Evolutionary conservation across 2,888 invertebrate species (phyloP), one percentile per base, ranked within the genome.

Genomic region (Agrotis ipsilon): DNA sequence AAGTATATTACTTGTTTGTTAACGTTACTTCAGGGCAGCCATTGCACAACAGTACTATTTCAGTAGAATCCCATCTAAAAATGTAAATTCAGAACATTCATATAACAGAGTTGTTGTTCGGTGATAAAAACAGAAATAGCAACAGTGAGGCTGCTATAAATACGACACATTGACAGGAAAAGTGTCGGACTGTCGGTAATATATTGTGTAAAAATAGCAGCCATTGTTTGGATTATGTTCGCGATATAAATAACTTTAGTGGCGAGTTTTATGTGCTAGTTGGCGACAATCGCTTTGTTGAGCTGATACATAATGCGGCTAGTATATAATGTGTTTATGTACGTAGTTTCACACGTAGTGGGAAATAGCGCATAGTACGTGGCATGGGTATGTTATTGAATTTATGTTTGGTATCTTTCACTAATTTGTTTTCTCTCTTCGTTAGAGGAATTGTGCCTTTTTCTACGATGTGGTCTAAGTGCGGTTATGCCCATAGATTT

Each of bases 191-290:
- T 71, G 63, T 61, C 54, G 66, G 54, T 55, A 66, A 71, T 71
- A 66, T 55, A 58, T 59, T 57, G 58, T 51, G 68, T 74, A 74
- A 73, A 83, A 79, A 84, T 83, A 84, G 78, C 76, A 7, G 57
- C 69, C 61, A 77, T 83, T 84, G 83, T 84, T 79, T 70, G 68
- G 77, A 75, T 83, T 76, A 83, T 83, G 74, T 78, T 62, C 63
- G 65, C 65, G 79, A 59, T 81, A 84, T 75, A 78, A 81, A 84
- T 82, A 84, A 68, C 43, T 78, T 80, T 73, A 81, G 72, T 70
- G 66, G 70, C 62, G 62, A 67, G 62, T 68, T 72, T 75, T 72
- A 80, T 68, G 83, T 68, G 70, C 68, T 58, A 69, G 71, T 75
- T 75, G 79, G 83, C 82, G 72, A 70, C 71, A 61, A 62, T 48